Conservation (phyloP, 2,888 invertebrate species). For the Sepioteuthis lessoniana region DNA sequence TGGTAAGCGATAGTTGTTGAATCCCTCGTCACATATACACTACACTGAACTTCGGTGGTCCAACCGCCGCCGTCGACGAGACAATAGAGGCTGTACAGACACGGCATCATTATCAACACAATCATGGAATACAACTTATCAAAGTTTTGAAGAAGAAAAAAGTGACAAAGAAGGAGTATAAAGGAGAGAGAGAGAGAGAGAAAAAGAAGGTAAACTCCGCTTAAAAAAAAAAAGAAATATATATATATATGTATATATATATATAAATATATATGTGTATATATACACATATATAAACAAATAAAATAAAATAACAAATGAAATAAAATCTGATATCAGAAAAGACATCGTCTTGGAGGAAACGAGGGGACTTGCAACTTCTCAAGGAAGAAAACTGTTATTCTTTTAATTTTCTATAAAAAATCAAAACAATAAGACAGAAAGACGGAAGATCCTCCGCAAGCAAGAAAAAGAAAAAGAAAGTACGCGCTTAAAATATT, state of each 20-base stretch:
- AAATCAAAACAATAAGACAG: neutral
- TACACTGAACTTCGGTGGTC: neutral
- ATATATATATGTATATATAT: too few species aligned
- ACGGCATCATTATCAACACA: neutral
- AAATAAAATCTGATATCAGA: neutral
- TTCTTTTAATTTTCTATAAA: neutral
- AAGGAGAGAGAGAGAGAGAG: neutral
- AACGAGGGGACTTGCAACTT: neutral
- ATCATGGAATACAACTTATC: neutral
- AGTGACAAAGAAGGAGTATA: neutral
- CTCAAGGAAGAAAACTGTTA: neutral
- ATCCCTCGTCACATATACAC: neutral
- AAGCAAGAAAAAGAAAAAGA: neutral
- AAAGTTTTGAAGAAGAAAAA: neutral
- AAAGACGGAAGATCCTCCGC: neutral
- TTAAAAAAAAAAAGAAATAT: too few species aligned
- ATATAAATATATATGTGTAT: too few species aligned
- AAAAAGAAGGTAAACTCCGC: neutral
- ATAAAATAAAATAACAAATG: too few species aligned
- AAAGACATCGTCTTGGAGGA: neutral
- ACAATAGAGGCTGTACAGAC: neutral
- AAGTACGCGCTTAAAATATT: too few species aligned
- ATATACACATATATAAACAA: too few species aligned
- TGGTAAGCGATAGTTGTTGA: slow-evolving; percentile 11
- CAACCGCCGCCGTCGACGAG: neutral